Evolutionary conservation across 2,797 vertebrate genomes (phyloP), one percentile per base, ranked within the genome.

Genomic region (Gallirallus australis): DNA sequence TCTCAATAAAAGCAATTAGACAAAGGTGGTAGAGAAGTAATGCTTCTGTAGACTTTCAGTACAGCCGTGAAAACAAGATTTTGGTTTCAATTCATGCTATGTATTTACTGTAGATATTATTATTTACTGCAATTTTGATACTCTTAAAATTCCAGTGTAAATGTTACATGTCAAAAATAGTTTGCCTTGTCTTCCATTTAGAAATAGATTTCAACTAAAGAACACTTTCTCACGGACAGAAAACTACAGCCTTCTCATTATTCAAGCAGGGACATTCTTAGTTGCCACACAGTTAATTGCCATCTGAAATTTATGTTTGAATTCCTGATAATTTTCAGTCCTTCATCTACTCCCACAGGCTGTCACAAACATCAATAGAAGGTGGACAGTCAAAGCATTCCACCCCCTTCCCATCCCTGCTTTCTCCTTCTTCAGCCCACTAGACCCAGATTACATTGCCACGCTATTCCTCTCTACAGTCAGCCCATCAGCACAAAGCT

Each of bases 351-450:
- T 6, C 35, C 63, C 30, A 65, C 37, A 59, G 11, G 31, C 35
- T 94, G 54, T 31, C 63, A 91, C 30, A 82, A 87, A 68, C 40
- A 52, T 70, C 68, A 92, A n/a, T 1, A 82, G 53, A 47, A 83
- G 54, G 75, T 76, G 56, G 70, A 69, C 45, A 92, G 14, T 35
- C 50, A 72, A 84, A 72, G 31, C 21, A 48, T 81, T 84, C 65
- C 71, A 86, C 23, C 25, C 35, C 27, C 39, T 64, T 65, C 19
- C 53, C 23, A 77, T 14, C 20, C 45, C 52, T 7, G 2, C 68
- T 53, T 19, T 80, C 76, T 84, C 59, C 40, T 76, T 70, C 59
- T 89, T 92, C 77, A 94, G n/a, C 24, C 54, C 59, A 50, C 80
- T 47, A 81, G 33, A 75, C 0, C 0, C 54, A 18, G 27, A 19